Conservation (phyloP, 2,888 invertebrate genomes). For the Amaurobius ferox region DNA sequence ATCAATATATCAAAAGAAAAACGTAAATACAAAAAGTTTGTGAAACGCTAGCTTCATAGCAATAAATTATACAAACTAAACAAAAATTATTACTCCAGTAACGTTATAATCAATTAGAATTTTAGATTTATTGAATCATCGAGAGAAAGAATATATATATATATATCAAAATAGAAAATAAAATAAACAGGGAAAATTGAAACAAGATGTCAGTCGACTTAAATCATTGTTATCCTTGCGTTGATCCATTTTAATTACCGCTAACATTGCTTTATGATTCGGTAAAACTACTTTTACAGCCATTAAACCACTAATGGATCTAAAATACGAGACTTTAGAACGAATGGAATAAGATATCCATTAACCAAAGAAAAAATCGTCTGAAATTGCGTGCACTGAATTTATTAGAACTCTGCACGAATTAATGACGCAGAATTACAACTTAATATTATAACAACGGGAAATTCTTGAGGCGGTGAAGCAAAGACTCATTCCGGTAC, state of each 20-base stretch:
- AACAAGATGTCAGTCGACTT: not conserved
- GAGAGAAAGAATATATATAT: too few species aligned
- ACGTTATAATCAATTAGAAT: too few species aligned
- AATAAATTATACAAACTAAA: too few species aligned
- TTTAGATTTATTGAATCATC: too few species aligned
- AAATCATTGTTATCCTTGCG: not conserved
- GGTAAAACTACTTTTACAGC: not conserved
- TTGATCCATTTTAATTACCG: not conserved
- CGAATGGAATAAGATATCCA: not conserved
- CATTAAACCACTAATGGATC: conserved; percentile 3
- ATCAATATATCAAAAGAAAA: too few species aligned
- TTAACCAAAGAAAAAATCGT: not conserved
- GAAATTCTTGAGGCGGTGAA: conserved; percentile 5
- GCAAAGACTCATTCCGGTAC: not conserved
- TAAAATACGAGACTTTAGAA: not conserved
- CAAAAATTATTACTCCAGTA: too few species aligned
- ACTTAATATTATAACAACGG: not conserved
- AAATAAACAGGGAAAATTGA: too few species aligned
- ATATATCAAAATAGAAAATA: too few species aligned
- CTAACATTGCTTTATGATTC: not conserved
- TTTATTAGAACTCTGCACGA: not conserved
- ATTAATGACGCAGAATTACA: conserved; percentile 3
- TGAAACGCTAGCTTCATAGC: too few species aligned
- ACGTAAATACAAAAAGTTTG: too few species aligned
- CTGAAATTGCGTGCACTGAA: not conserved